Evolutionary conservation across 1,140 invertebrate species (phyloP).

Genomic region (Diabrotica virgifera): DNA sequence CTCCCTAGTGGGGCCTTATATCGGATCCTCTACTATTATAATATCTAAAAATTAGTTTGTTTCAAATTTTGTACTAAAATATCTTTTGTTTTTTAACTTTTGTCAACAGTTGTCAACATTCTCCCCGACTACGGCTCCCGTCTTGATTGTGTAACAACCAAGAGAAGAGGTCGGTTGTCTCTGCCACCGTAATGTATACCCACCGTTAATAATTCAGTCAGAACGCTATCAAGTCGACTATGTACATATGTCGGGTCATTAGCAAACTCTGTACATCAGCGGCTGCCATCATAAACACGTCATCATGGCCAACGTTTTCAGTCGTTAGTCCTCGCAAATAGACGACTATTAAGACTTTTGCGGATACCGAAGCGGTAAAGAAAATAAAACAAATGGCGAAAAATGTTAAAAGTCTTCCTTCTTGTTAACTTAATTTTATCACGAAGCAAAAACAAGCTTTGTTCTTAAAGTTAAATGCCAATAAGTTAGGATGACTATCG

Average conservation of each 20-base stretch:
- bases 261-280: constrained; percentile 38
- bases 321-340: constrained; percentile 25
- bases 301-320: constrained; percentile 28
- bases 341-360: constrained; percentile 9
- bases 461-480: too few species aligned
- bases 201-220: constrained; percentile 38
- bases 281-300: constrained; percentile 39
- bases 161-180: constrained; percentile 12
- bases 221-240: constrained; percentile 34
- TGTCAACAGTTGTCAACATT: too few species aligned
- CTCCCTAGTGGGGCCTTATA: too few species aligned
- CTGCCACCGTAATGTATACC: constrained; percentile 30
- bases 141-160: not conserved
- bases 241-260: constrained; percentile 41
- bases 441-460: too few species aligned
- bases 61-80: too few species aligned
- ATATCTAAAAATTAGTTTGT: too few species aligned
- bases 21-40: too few species aligned
- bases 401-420: not conserved
- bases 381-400: not conserved
- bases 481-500: too few species aligned
- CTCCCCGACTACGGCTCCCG: not conserved
- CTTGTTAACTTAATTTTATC: too few species aligned
- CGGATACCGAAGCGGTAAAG: not conserved
- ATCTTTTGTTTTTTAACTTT: too few species aligned